Percentiles rank a stretch among this genome's conserved stretches.
These are phyloP conservation scores for Drosophila pseudoananassae DNA, from an alignment of 1,140 invertebrate species.

Conservation along the genomic window DNA sequence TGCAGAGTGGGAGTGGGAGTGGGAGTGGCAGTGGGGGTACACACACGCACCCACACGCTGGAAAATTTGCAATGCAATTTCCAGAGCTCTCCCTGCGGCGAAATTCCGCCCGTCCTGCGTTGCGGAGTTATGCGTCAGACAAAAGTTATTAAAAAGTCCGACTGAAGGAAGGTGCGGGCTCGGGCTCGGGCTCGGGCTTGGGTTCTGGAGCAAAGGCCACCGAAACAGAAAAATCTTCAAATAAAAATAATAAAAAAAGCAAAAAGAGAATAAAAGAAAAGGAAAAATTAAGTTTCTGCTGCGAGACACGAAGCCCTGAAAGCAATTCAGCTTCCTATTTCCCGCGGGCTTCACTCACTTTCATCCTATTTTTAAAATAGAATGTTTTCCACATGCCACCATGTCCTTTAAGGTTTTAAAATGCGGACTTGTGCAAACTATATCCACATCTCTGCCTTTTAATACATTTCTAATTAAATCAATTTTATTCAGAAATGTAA, in stretches of 20 bases:
- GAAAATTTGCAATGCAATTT: conserved; percentile 54
- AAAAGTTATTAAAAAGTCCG: conserved; percentile 75
- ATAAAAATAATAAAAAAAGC: conserved; percentile 14
- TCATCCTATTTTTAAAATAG: background rate
- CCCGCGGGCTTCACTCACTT: conserved; percentile 16
- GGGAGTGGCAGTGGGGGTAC: background rate
- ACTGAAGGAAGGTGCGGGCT: conserved; percentile 23
- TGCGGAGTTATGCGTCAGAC: conserved; percentile 56
- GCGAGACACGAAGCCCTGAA: conserved; percentile 7
- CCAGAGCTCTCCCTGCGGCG: conserved; percentile 15
- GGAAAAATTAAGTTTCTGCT: conserved; percentile 19
- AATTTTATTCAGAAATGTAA: too few species aligned
- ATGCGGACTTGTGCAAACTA: background rate
- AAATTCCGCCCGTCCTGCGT: conserved; percentile 11
- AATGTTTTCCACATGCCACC: background rate
- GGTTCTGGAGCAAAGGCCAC: background rate
- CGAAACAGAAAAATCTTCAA: background rate
- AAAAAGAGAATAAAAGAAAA: background rate
- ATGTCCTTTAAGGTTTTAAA: background rate
- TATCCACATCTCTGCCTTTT: background rate
- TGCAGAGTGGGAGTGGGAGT: background rate
- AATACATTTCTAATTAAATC: too few species aligned
- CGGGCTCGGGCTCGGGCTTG: too few species aligned
- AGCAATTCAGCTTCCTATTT: conserved; percentile 37
- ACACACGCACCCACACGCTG: conserved; percentile 4